phyloP scores from a whole-genome alignment of 2,113 vertebrate species.

The Phylloscopus whistleri region DNA sequence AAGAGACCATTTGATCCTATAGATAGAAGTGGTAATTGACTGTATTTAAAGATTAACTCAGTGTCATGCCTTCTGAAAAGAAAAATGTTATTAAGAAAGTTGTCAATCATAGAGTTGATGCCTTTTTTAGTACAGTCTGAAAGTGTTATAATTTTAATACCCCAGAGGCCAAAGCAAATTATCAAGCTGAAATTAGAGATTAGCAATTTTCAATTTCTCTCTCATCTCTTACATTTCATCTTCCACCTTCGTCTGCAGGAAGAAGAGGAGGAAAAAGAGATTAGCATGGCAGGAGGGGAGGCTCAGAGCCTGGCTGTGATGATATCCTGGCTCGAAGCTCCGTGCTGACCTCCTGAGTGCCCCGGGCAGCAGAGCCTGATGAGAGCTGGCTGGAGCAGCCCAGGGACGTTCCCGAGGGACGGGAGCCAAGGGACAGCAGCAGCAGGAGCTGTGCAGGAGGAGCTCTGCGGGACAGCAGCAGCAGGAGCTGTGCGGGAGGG shows the following conservation, averaged over 20 bases:
- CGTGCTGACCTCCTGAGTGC: not conserved
- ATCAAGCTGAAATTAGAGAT: conserved; percentile 47
- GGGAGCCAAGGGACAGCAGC: too few relatives aligned
- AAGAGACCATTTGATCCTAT: conserved; percentile 39
- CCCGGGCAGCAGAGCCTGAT: not conserved
- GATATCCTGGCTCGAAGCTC: not conserved
- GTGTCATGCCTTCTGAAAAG: conserved; percentile 43
- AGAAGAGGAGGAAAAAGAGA: not conserved
- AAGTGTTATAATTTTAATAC: conserved; percentile 57
- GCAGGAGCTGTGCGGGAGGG: too few relatives aligned
- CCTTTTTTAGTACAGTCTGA: conserved; percentile 12
- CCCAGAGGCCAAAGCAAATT: conserved; percentile 41
- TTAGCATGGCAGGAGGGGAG: not conserved
- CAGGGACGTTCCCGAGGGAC: not conserved
- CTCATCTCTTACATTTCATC: not conserved
- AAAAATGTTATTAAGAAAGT: conserved; percentile 38
- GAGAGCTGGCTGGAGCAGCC: not conserved
- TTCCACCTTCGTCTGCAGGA: not conserved
- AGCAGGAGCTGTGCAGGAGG: not conserved
- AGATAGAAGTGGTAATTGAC: conserved; percentile 51
- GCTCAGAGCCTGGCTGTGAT: not conserved
- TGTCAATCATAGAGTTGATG: conserved; percentile 56
- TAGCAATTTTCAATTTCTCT: conserved; percentile 39
- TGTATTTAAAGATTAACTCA: conserved; percentile 65
- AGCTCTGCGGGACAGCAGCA: not conserved